Evolutionary conservation across 2,797 vertebrate genomes (phyloP), one percentile per base, ranked within the genome.

Genomic region (Lindbergichthys nudifrons): DNA sequence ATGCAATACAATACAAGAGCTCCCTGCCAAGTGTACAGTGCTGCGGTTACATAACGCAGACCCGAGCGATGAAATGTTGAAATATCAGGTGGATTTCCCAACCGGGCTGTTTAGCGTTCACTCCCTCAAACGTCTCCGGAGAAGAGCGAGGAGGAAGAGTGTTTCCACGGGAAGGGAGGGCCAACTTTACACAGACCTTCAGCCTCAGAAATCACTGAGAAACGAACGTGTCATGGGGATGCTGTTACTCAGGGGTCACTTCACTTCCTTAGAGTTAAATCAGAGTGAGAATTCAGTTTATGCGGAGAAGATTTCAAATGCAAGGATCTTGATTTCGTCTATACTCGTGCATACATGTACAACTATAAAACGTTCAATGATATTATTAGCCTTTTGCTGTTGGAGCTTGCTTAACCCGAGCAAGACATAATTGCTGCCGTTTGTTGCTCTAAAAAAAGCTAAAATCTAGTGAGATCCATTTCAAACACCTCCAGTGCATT

Each of bases 1-100:
- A 48, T 69, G 56, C 68, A 72, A 53, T 53, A 81, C 78, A 90
- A 76, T 82, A 68, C 64, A 70, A 73, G 54, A 5, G 13, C 18
- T 70, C 66, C 58, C 64, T 81, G 75, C 84, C 60, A 83, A 86
- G 73, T 48, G 53, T 58, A 36, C 77, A 51, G 18, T 39, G 16
- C 51, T 43, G 47, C 0, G 3, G 62, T 91, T 90, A 80, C 48
- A 36, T 81, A 90, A 89, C 73, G 0, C 19, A 0, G 7, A 56
- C 60, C 30, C 0, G 14, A 81, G 67, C 4, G 4, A 10, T 67
- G 74, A 83, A 69, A 77, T 87, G 82, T 82, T 74, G 45, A 85
- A 90, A 87, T 65, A 65, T 83, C 78, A 87, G 84, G 76, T 73
- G 71, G 74, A 79, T 87, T 91, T 88, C 59, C 75, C 66, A 77